These are phyloP conservation scores for Brachionus asplanchnoidis DNA, from an alignment of 1,140 invertebrate species.

Conservation along the genomic window DNA sequence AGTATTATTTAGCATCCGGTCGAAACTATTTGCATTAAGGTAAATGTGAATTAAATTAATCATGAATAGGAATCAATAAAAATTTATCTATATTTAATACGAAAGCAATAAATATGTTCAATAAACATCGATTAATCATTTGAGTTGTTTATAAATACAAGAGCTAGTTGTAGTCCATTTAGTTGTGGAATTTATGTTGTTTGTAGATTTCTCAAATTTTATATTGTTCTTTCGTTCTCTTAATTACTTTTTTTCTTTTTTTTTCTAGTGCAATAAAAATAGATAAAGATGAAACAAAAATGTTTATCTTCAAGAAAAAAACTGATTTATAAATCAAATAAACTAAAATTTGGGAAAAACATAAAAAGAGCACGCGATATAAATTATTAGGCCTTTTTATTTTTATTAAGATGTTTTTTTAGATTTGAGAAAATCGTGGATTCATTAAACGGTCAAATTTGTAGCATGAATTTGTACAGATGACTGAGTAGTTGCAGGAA, in stretches of 20 bases:
- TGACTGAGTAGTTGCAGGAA: not conserved
- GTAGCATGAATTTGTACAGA: not conserved
- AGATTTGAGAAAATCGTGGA: not conserved
- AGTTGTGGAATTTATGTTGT: not conserved
- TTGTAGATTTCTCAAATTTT: not conserved
- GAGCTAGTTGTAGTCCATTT: not conserved
- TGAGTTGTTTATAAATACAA: not conserved
- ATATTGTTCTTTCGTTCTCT: not conserved
- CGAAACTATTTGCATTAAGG: constrained; percentile 1
- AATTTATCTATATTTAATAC: not conserved
- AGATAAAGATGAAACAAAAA: not conserved
- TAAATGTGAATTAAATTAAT: not conserved
- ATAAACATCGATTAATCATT: constrained; percentile 4
- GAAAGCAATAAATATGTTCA: constrained; percentile 2
- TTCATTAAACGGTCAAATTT: not conserved
- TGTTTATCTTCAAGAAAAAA: not conserved
- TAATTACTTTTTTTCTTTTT: not conserved
- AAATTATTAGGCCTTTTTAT: not conserved
- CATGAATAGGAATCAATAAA: not conserved
- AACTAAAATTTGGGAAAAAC: not conserved
- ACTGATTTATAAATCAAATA: constrained; percentile 5
- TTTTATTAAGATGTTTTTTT: not conserved
- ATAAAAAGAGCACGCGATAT: not conserved
- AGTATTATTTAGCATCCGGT: not conserved
- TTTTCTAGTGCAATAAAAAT: constrained; percentile 4